Conservation (phyloP, 2,888 invertebrate species). For the Belgica antarctica region DNA sequence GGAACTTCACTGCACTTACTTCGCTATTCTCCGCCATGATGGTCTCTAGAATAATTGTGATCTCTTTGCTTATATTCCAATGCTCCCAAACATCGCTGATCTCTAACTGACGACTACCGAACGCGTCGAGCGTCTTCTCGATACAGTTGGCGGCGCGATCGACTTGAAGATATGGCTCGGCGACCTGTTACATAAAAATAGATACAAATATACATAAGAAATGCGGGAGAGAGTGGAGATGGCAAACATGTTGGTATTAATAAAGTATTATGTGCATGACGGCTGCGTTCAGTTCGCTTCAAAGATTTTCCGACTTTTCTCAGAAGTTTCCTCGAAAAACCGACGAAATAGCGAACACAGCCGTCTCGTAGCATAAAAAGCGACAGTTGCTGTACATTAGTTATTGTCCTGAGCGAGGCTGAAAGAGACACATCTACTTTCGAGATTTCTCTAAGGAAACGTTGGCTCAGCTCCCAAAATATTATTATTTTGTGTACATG, state of each 20-base stretch:
- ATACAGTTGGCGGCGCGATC: conserved; percentile 66
- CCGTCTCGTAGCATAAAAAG: conserved; percentile 11
- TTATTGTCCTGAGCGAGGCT: background rate
- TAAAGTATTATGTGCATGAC: conserved; percentile 13
- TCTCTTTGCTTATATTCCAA: conserved; percentile 64
- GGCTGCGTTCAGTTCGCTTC: background rate
- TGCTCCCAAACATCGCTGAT: conserved; percentile 69
- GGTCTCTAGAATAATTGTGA: conserved; percentile 57
- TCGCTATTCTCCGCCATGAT: conserved; percentile 65
- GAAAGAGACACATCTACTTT: conserved; percentile 18
- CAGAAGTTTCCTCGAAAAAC: background rate
- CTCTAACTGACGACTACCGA: conserved; percentile 63
- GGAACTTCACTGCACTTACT: conserved; percentile 56
- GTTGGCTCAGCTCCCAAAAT: conserved; percentile 23
- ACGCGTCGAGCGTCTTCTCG: conserved; percentile 66
- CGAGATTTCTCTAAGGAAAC: too few relatives aligned
- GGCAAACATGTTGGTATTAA: conserved; percentile 15
- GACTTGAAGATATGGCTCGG: conserved; percentile 68
- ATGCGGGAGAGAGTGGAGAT: too few relatives aligned
- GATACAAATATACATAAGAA: conserved; percentile 47
- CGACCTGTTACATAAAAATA: conserved; percentile 57
- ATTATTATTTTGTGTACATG: conserved; percentile 38
- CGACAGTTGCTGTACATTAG: conserved; percentile 34
- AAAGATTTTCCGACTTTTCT: background rate
- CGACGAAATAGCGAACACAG: background rate